Base-by-base conservation (phyloP, 2,113 vertebrate genomes). In the Hippocampus mohnikei region DNA sequence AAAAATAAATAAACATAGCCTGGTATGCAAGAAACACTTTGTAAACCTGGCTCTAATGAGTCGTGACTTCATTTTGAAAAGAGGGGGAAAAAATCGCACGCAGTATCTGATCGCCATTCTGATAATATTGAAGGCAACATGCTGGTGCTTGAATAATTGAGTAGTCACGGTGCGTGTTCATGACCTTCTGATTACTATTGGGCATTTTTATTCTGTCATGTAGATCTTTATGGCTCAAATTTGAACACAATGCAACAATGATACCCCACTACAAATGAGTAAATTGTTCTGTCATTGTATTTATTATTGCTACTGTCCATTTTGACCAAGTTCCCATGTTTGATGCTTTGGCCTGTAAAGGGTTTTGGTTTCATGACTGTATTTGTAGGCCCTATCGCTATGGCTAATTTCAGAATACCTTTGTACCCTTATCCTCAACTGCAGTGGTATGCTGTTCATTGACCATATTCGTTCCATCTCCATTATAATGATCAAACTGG, bases 1-100 rank as follows among this genome's bases (percentile, higher is more conserved):
- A 89, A 89, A 59, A 59, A 86, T 86, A 84, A 89, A 89, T 29
- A 59, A n/a, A n/a, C 13, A 78, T 78, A 71, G 69, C 46, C 69
- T 40, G n/a, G 63, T 84, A 77, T 79, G 70, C 79, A 79, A 70
- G 80, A 75, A 79, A 44, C 59, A 42, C 73, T 50, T 13, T 8
- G 2, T 67, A 72, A 74, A 72, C 67, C 72, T 69, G 33, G n/a
- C 67, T 81, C 44, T 64, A 67, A 64, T 74, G 44, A 76, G 52
- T 72, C 1, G 1, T 46, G 1, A 25, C 41, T 53, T 48, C 66
- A 66, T 67, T 58, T 37, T 18, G 20, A 21, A 20, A 21, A 29
- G 1, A 11, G 21, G 2, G 29, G 70, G 58, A 41, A 63, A 67
- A 18, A 1, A 12, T 1, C 9, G 72, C 1, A 44, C 16, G 21